Evolutionary conservation across 2,113 vertebrate genomes (phyloP), one percentile per base, ranked within the genome.

Genomic region (Rousettus leschenaultii): DNA sequence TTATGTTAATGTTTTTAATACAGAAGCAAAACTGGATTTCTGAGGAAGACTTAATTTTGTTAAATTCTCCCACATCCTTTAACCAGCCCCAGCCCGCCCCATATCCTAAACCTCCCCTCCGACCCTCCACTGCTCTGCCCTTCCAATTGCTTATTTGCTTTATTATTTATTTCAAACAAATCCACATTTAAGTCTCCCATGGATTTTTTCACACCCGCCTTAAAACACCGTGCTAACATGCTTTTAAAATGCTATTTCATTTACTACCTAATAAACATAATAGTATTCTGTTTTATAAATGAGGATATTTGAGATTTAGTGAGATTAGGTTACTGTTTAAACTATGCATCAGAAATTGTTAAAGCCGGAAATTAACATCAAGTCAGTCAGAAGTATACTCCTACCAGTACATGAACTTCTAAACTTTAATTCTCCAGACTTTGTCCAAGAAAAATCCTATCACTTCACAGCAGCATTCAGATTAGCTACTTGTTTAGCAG

Each of bases 351-450:
- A 87, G 75, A 79, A 94, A 80, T 78, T 92, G 30, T 6, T 43
- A 19, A 38, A 84, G 28, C 24, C 12, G 65, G 38, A 10, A 74
- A 63, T n/a, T 79, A 53, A 85, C 59, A 43, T 85, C 33, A 55
- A 89, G 33, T 90, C n/a, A 83, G 33, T 61, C 43, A 74, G 35
- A 78, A 9, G 43, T 82, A 63, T 2, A n/a, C 13, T 77, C 33
- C 33, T 83, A 30, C 35, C 38, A 75, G 33, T 38, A 92, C 28
- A 90, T 10, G 94, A 74, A 53, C 28, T 92, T 89, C 79, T 30
- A 94, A 80, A 63, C 65, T 94, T 86, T 90, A 84, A 75, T 90
- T 94, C 22, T 92, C 78, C 4, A 51, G 38, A 26, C 55, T 86
- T 78, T 0, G 1, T 73, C 70, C 53, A 74, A 79, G 51, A 90